Percentiles rank a stretch among this genome's conserved stretches.
Conservation (phyloP, 2,888 invertebrate species). For the Lymantria monacha region DNA sequence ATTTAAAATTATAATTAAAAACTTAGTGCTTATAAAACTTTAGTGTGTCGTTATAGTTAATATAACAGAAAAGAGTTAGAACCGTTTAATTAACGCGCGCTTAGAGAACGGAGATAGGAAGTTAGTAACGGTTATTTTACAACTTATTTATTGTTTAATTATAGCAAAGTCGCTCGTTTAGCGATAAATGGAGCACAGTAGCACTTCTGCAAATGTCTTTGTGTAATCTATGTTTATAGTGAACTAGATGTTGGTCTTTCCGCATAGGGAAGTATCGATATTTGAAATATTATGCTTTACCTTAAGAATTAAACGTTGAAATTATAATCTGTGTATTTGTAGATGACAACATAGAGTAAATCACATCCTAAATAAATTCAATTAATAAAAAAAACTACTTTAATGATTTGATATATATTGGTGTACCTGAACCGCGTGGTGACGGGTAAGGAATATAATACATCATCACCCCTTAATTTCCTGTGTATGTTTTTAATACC, state of each 20-base stretch:
- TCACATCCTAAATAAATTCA: too few relatives aligned
- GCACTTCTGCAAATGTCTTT: conserved; percentile 10
- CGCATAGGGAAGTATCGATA: too few relatives aligned
- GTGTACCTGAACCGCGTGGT: too few relatives aligned
- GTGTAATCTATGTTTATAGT: not conserved
- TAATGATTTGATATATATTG: too few relatives aligned
- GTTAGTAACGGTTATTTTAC: conserved; percentile 28
- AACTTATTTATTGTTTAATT: conserved; percentile 43
- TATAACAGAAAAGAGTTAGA: conserved; percentile 14
- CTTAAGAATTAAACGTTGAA: too few relatives aligned
- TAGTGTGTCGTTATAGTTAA: conserved; percentile 12
- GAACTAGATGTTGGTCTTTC: not conserved
- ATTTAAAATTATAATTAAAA: not conserved
- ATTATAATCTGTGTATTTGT: too few relatives aligned
- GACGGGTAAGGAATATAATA: too few relatives aligned
- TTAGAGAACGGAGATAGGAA: conserved; percentile 26
- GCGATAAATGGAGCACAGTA: conserved; percentile 15
- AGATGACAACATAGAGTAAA: too few relatives aligned
- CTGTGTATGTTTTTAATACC: too few relatives aligned
- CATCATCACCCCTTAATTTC: too few relatives aligned
- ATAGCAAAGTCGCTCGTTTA: conserved; percentile 28
- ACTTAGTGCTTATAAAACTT: conserved; percentile 4
- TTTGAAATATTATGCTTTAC: too few relatives aligned
- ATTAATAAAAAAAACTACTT: too few relatives aligned
- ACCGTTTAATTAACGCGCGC: conserved; percentile 21